Evolutionary conservation across 53 echinoderm and acorn worm genomes (phyloP), one percentile per base, ranked within the genome.

Genomic region (Paracentrotus lividus): DNA sequence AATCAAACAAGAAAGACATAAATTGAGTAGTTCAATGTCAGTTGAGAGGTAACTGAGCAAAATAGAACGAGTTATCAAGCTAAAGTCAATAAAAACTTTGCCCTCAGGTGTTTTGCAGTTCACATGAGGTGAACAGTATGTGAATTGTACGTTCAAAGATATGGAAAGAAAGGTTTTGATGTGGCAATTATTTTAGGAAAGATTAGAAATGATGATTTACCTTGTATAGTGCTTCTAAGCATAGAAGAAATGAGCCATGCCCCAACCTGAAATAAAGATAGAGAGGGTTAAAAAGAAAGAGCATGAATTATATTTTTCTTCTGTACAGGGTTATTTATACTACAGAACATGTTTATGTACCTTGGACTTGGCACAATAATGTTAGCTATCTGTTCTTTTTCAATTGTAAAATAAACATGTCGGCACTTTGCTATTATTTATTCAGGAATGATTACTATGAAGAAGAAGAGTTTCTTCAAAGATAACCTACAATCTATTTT

Each of bases 181-280:
- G 13, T 5, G 18, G 0, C 42, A 9, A 69, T 43, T 77, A 77
- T 21, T 77, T 77, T 77, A 42, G 26, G 47, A 81, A 24, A 26
- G 26, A 47, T 47, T 26, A 7, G 47, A 72, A 81, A 49, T 4
- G 26, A n/a, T 49, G 53, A 61, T n/a, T 95, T 90, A 98, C 97
- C 94, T 98, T 95, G 85, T 98, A 98, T 18, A 98, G 86, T 24
- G 98, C 88, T 76, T 98, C 98, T 59, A 98, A 90, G 60, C 98
- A 98, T 5, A 97, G 92, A 51, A 98, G 95, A 94, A 98, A 98
- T 58, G 96, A 97, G 34, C 98, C 98, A 94, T 98, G 98, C 72
- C 97, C 98, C 56, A 98, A 81, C 94, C 98, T 98, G 94, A 18
- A 49, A 56, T 10, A 94, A 67, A 47, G 67, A 56, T 10, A 42